phyloP scores from a whole-genome alignment of 2,888 invertebrate genomes.

The Omphaloscelis lunosa region DNA sequence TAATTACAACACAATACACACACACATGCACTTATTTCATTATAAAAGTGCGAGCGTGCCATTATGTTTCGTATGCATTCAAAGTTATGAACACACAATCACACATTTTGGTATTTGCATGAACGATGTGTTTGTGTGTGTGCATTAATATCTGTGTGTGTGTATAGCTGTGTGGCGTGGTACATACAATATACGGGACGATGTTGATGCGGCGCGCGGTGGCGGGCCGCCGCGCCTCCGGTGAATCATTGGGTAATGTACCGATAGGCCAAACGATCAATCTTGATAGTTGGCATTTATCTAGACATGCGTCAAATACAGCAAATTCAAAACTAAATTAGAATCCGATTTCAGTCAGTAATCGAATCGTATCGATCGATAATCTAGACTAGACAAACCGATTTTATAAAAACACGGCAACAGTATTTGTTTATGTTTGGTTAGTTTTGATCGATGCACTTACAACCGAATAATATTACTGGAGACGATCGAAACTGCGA shows the following conservation, averaged over 20 bases:
- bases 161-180: conserved; percentile 38
- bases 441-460: too few species aligned
- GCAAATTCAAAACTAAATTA: too few species aligned
- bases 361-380: too few species aligned
- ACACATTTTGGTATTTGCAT: conserved; percentile 13
- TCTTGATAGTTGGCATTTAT: conserved; percentile 74
- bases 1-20: too few species aligned
- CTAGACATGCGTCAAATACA: too few species aligned
- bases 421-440: too few species aligned
- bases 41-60: conserved; percentile 36
- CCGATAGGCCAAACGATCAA: conserved; percentile 50
- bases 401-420: too few species aligned
- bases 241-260: conserved; percentile 87
- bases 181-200: conserved; percentile 75
- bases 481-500: too few species aligned
- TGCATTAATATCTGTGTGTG: conserved; percentile 28
- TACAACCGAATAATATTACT: too few species aligned
- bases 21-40: too few species aligned
- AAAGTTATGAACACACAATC: conserved; percentile 1
- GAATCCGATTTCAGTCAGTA: too few species aligned
- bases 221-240: conserved; percentile 80
- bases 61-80: neutral
- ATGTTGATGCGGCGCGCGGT: conserved; percentile 75
- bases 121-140: conserved; percentile 13
- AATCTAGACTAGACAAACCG: too few species aligned